Percentiles rank a stretch among this genome's conserved stretches.
Evolutionary conservation across 1,140 invertebrate genomes (phyloP).

Genomic region (Sarcophaga bullata): DNA sequence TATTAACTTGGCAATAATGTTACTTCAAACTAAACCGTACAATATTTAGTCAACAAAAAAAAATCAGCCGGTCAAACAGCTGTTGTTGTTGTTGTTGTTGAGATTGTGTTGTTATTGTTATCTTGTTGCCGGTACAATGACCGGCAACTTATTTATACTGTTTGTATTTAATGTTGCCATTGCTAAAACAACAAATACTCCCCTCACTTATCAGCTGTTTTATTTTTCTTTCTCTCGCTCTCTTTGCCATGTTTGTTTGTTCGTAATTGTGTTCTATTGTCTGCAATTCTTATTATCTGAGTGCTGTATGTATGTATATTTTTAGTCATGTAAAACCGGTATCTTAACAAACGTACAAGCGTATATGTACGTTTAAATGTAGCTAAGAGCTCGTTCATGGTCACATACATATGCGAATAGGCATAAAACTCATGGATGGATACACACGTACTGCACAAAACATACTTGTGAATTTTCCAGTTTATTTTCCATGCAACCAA

Average conservation of each 20-base stretch:
- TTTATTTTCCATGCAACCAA: neutral
- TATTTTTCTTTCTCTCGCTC: neutral
- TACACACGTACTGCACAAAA: neutral
- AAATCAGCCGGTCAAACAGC: neutral
- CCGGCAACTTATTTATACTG: constrained; percentile 18
- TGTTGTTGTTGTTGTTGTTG: constrained; percentile 42
- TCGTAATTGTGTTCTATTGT: neutral
- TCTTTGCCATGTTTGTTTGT: neutral
- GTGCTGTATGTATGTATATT: neutral
- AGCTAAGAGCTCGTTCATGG: too few relatives aligned
- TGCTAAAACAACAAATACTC: neutral
- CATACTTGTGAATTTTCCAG: constrained; percentile 17
- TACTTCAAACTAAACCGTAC: neutral
- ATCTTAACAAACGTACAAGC: neutral
- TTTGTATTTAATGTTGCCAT: constrained; percentile 1
- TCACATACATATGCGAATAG: neutral
- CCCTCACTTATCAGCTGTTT: neutral
- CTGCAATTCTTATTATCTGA: neutral
- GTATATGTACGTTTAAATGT: neutral
- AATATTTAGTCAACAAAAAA: neutral
- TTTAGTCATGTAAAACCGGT: constrained; percentile 5
- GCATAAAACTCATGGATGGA: neutral
- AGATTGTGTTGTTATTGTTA: constrained; percentile 19
- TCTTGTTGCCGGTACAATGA: constrained; percentile 43
- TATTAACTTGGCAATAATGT: neutral